phyloP scores from a whole-genome alignment of 2,113 vertebrate species.

The Himantopus leucocephalus region DNA sequence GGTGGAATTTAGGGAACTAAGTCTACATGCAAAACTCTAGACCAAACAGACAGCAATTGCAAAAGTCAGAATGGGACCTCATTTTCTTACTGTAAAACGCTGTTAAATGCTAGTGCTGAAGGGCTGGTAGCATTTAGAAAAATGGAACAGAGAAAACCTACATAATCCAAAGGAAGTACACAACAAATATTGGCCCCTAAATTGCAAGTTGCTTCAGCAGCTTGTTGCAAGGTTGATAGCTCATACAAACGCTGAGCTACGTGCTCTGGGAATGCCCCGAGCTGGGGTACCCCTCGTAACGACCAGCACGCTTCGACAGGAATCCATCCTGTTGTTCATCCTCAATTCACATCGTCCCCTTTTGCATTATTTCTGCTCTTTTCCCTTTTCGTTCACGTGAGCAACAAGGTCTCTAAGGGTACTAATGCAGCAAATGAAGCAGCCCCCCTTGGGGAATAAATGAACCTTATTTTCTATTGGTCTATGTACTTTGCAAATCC shows the following conservation, averaged over 20 bases:
- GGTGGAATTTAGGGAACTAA: neutral
- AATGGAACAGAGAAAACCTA: neutral
- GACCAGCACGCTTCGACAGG: neutral
- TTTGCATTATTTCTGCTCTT: neutral
- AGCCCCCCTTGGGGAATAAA: neutral
- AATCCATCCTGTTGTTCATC: neutral
- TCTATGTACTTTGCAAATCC: neutral
- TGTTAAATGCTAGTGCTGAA: neutral
- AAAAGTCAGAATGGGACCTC: neutral
- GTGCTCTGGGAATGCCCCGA: neutral
- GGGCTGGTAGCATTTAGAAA: neutral
- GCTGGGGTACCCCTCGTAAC: rapidly evolving
- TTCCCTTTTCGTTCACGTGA: neutral
- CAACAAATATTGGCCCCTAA: neutral
- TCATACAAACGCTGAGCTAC: neutral
- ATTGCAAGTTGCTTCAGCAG: neutral
- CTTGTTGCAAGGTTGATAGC: neutral
- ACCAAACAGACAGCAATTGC: neutral
- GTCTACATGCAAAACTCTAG: neutral
- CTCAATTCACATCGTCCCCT: neutral
- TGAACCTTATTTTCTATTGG: neutral
- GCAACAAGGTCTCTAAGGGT: neutral
- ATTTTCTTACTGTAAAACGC: neutral
- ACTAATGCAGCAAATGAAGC: neutral
- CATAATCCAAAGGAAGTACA: neutral